Conservation (phyloP, 2,888 invertebrate genomes). For the Cataglyphis altisquamis region DNA sequence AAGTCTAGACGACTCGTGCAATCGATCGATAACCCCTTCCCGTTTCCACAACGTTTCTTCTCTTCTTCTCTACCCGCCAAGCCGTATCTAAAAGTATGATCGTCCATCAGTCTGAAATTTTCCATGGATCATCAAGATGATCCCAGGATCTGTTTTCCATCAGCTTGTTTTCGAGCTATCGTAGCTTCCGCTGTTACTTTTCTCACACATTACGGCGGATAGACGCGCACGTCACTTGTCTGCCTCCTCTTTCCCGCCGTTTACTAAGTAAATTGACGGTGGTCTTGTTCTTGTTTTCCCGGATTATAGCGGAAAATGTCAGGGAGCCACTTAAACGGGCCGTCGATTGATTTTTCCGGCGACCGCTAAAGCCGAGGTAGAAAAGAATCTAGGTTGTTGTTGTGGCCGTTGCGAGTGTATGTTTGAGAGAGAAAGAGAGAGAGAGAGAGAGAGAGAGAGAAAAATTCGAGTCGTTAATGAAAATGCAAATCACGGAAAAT, state of each 20-base stretch:
- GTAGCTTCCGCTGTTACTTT: not conserved
- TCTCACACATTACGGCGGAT: not conserved
- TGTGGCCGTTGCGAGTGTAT: no score
- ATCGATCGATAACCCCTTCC: slow-evolving; percentile 63
- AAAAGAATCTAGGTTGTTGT: slow-evolving; percentile 2
- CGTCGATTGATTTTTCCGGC: slow-evolving; percentile 44
- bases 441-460: slow-evolving; percentile 42
- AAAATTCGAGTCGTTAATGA: slow-evolving; percentile 70
- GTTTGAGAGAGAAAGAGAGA: not conserved
- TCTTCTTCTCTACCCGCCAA: not conserved
- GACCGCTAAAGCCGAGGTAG: slow-evolving; percentile 33
- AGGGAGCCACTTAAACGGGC: slow-evolving; percentile 34
- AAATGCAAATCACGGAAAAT: slow-evolving; percentile 70
- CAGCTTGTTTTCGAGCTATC: slow-evolving; percentile 20
- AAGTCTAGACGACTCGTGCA: slow-evolving; percentile 26
- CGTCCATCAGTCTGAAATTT: slow-evolving; percentile 60
- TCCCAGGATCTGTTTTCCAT: slow-evolving; percentile 66
- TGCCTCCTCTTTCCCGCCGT: not conserved
- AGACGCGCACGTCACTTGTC: not conserved
- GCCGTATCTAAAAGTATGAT: slow-evolving; percentile 20
- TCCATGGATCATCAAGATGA: slow-evolving; percentile 63
- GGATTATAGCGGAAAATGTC: slow-evolving; percentile 45
- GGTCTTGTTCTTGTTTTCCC: slow-evolving; percentile 42
- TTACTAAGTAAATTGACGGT: slow-evolving; percentile 37
- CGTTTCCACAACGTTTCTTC: slow-evolving; percentile 11